Percentiles rank a stretch among this genome's conserved stretches.
Conservation (phyloP, 2,888 invertebrate genomes). For the Diarsia mendica region DNA sequence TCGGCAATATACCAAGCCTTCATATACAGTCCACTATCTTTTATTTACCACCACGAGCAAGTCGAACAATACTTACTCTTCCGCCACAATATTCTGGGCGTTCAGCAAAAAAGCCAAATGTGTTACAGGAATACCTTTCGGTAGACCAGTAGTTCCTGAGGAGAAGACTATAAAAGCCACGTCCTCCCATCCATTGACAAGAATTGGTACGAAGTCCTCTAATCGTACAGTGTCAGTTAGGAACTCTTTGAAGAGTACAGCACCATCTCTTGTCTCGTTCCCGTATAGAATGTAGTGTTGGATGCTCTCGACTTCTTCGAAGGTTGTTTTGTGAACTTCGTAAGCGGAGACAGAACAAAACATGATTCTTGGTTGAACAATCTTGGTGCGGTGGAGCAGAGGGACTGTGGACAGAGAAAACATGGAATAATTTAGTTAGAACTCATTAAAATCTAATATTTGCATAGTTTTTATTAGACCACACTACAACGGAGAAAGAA, state of each 20-base stretch:
- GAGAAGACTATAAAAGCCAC: conserved; percentile 64
- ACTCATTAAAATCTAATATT: too few species aligned
- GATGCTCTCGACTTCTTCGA: conserved; percentile 32
- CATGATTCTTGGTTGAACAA: conserved; percentile 66
- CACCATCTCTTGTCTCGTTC: conserved; percentile 36
- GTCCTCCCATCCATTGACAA: conserved; percentile 68
- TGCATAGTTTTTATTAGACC: too few species aligned
- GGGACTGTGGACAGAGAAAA: conserved; percentile 54
- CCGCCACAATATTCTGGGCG: not conserved
- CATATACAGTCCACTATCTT: too few species aligned
- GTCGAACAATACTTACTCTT: conserved; percentile 59
- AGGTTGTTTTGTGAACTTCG: conserved; percentile 47
- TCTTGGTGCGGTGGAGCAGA: conserved; percentile 62
- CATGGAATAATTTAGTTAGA: not conserved
- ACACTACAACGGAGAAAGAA: not conserved
- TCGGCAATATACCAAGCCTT: too few species aligned
- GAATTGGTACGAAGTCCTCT: conserved; percentile 58
- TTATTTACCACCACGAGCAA: too few species aligned
- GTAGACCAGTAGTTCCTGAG: conserved; percentile 72
- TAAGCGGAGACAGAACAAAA: conserved; percentile 66
- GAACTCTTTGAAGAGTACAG: conserved; percentile 58
- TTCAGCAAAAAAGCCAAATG: conserved; percentile 62
- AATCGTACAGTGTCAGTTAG: conserved; percentile 48
- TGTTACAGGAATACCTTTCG: conserved; percentile 70
- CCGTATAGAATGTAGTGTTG: conserved; percentile 63